Evolutionary conservation across 1,140 invertebrate species (phyloP), one percentile per base, ranked within the genome.

Genomic region (Brevipalpus yothersi): DNA sequence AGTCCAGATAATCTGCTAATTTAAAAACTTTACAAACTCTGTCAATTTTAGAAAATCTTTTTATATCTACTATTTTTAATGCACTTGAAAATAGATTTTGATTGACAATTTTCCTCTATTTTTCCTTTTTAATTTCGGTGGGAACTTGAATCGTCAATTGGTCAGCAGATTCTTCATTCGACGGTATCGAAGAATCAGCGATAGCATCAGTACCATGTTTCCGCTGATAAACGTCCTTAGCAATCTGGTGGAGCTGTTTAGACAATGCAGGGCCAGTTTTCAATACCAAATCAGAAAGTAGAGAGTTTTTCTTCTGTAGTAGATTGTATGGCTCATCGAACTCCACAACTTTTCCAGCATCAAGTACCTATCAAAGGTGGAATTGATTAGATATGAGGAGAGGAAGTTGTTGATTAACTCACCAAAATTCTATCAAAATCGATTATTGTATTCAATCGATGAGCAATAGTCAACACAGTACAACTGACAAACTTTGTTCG

Each of bases 321-420:
- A 86, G 70, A 41, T 72, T 69, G 66, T 78, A 74, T 0, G 83
- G 82, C 60, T 77, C 74, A 58, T 81, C 82, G 67, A 81, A 82
- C 70, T 86, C 83, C 41, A 65, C 57, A 11, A 66, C 59, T 55
- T 62, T 58, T 0, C 66, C 66, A 15, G 66, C 66, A 53, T 67
- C 66, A 5, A 67, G 47, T 21, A 55, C 53, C 53, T 55, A 53
- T 17, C 9, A 8, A n/a, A 10, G 19, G n/a, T 40, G 39, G n/a
- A 39, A 55, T 8, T 13, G 10, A 43, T 53, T 49, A n/a, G 13
- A 4, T 61, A 19, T 21, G 42, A 19, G 53, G 21, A 2, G 12
- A 13, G n/a, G 8, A 0, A 51, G 9, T 13, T 51, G n/a, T 10
- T n/a, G 4, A 8, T 41, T 2, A 2, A 55, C 53, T 55, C 13